A percentile compares a stretch with the other conserved stretches of the same genome.
These are phyloP conservation scores for Prenolepis imparis DNA, from an alignment of 2,888 invertebrate species.

Conservation along the genomic window DNA sequence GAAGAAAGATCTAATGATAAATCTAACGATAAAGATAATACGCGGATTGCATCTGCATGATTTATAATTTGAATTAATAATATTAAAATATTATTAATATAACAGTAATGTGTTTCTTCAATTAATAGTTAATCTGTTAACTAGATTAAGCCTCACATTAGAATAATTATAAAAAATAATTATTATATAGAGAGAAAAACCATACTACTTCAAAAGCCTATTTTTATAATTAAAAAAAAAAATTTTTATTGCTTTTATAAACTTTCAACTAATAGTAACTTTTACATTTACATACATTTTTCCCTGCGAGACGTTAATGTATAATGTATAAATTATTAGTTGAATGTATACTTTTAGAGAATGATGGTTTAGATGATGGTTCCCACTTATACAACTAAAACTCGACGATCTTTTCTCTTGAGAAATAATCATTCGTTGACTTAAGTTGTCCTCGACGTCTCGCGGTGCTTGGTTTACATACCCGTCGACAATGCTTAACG, in stretches of 20 bases:
- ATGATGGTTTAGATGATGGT: neutral
- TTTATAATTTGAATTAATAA: neutral
- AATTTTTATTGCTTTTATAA: neutral
- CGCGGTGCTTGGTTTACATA: conserved; percentile 33
- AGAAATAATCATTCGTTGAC: neutral
- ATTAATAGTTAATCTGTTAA: neutral
- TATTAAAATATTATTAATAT: neutral
- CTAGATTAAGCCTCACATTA: neutral
- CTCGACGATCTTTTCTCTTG: conserved; percentile 22
- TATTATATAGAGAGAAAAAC: neutral
- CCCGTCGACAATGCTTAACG: conserved; percentile 49
- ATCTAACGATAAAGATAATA: neutral
- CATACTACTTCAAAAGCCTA: neutral
- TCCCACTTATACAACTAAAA: neutral
- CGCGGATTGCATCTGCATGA: neutral
- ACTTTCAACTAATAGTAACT: neutral
- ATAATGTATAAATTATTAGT: neutral
- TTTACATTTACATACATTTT: neutral
- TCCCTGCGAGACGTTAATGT: neutral
- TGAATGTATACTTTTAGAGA: neutral
- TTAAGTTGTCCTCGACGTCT: conserved; percentile 24
- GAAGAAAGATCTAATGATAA: neutral
- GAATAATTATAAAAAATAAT: neutral
- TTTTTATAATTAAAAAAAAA: neutral
- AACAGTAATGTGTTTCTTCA: neutral